Conservation (phyloP, 2,113 vertebrate species). For the Zosterops hypoxanthus region DNA sequence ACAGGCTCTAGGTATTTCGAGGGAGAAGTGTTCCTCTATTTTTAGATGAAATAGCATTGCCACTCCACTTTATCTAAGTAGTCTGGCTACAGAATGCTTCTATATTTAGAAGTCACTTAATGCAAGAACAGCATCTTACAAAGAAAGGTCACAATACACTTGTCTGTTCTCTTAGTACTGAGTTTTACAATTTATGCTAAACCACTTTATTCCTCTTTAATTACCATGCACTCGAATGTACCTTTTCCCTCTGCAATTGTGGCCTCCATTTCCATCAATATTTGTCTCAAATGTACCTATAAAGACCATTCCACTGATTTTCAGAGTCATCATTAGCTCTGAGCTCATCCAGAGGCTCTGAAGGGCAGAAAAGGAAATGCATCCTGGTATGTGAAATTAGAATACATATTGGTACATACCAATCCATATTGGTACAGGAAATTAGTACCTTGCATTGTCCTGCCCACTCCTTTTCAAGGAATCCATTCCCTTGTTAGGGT, state of each 20-base stretch:
- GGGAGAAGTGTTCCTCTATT: conserved; percentile 7
- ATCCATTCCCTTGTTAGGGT: not conserved
- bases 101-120: conserved; percentile 28
- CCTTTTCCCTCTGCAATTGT: not conserved
- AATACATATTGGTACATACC: not conserved
- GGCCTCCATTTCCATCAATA: not conserved
- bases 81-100: not conserved
- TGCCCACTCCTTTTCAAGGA: not conserved
- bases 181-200: not conserved
- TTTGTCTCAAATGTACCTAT: not conserved
- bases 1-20: not conserved
- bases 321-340: not conserved
- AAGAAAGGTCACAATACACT: not conserved
- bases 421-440: not conserved
- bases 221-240: not conserved
- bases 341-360: not conserved
- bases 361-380: not conserved
- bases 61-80: not conserved
- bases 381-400: not conserved
- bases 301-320: not conserved
- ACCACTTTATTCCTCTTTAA: not conserved
- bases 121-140: not conserved
- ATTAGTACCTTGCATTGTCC: not conserved
- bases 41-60: conserved; percentile 1
- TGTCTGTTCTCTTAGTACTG: not conserved